Conservation (phyloP, 2,797 vertebrate genomes). For the Hippoglossus hippoglossus region DNA sequence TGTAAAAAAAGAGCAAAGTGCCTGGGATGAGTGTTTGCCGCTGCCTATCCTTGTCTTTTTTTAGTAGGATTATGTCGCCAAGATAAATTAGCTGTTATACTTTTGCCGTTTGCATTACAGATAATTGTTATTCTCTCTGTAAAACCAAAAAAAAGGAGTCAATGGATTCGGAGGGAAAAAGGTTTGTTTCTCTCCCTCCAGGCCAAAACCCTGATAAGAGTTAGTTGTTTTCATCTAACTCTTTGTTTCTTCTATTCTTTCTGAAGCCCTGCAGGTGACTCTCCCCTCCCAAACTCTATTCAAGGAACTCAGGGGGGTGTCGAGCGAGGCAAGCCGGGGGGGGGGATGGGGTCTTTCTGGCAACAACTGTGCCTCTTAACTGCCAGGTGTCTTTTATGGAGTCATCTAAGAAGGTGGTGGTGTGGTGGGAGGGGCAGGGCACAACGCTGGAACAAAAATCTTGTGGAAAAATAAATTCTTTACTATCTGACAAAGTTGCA, state of each 20-base stretch:
- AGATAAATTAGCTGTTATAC: constrained; percentile 27
- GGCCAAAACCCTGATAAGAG: constrained; percentile 67
- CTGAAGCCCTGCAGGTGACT: constrained; percentile 59
- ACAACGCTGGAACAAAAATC: constrained; percentile 39
- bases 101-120: constrained; percentile 25
- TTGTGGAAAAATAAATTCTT: constrained; percentile 24
- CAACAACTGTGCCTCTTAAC: constrained; percentile 53
- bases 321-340: constrained; percentile 45
- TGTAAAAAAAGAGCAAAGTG: constrained; percentile 27
- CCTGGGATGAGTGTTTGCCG: constrained; percentile 27
- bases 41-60: constrained; percentile 20
- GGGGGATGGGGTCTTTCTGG: constrained; percentile 49
- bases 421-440: not conserved
- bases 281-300: constrained; percentile 58
- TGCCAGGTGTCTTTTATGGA: constrained; percentile 63
- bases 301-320: constrained; percentile 56
- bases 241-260: constrained; percentile 53
- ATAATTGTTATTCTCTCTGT: constrained; percentile 27
- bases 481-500: constrained; percentile 46
- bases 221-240: constrained; percentile 67
- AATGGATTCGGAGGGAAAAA: constrained; percentile 53
- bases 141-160: constrained; percentile 18
- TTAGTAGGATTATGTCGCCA: constrained; percentile 15
- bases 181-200: constrained; percentile 59
- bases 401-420: constrained; percentile 46